These are phyloP conservation scores for Perizoma flavofasciatum DNA, from an alignment of 2,888 invertebrate genomes.

Conservation along the genomic window DNA sequence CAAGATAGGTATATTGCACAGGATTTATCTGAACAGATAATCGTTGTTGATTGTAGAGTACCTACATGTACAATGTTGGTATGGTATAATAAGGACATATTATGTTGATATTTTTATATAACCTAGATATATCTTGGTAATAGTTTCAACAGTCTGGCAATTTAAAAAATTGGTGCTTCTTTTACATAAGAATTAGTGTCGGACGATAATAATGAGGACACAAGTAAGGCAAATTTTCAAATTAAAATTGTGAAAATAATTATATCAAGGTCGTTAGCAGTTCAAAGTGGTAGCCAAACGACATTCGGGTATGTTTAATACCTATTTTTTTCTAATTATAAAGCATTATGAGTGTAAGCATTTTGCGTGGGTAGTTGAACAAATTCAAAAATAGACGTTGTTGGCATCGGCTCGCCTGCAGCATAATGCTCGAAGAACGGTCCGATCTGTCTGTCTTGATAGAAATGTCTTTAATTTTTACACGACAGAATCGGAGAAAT, in stretches of 20 bases:
- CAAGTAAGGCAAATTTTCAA: constrained; percentile 3
- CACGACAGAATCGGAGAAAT: constrained; percentile 15
- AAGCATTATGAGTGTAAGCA: constrained; percentile 78
- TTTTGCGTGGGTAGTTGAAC: constrained; percentile 75
- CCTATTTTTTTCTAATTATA: constrained; percentile 78
- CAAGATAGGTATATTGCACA: constrained; percentile 47
- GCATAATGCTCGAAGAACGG: constrained; percentile 43
- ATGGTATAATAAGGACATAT: constrained; percentile 33
- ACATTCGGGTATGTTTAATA: constrained; percentile 61
- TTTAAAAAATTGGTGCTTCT: constrained; percentile 18
- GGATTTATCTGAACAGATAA: constrained; percentile 68
- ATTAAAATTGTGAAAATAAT: constrained; percentile 25
- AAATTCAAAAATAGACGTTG: constrained; percentile 68
- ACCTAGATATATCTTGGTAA: constrained; percentile 15
- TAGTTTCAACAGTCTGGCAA: constrained; percentile 23
- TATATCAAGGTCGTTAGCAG: constrained; percentile 26
- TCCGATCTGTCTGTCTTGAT: constrained; percentile 50
- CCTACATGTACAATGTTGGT: constrained; percentile 37
- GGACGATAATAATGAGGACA: constrained; percentile 19
- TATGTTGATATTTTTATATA: constrained; percentile 1
- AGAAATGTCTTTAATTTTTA: constrained; percentile 42
- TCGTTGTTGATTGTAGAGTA: constrained; percentile 51
- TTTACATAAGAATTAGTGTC: constrained; percentile 22
- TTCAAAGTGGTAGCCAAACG: constrained; percentile 43
- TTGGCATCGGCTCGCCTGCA: constrained; percentile 70